phyloP scores from a whole-genome alignment of 2,888 invertebrate species.

The Pterobdella sp. region DNA sequence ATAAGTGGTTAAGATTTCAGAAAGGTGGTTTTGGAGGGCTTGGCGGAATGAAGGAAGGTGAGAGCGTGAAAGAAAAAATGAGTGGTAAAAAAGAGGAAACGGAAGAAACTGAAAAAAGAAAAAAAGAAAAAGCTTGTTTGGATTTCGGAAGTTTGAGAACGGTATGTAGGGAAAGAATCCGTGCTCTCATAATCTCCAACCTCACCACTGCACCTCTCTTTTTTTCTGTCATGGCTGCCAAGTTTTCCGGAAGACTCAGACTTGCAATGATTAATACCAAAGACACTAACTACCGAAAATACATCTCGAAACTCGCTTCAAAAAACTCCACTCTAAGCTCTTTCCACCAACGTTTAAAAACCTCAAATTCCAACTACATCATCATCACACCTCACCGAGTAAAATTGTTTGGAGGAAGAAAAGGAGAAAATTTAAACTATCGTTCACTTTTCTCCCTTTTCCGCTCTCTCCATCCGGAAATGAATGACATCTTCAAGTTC shows the following conservation, averaged over 20 bases:
- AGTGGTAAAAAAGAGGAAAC: not conserved
- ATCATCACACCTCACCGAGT: conserved; percentile 52
- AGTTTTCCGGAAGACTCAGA: conserved; percentile 55
- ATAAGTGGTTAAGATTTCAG: conserved; percentile 47
- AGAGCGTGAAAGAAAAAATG: not conserved
- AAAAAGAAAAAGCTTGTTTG: not conserved
- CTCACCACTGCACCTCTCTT: conserved; percentile 53
- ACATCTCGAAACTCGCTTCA: not conserved
- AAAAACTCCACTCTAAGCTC: conserved; percentile 18
- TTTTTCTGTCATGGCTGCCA: conserved; percentile 55
- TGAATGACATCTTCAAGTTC: conserved; percentile 55
- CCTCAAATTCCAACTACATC: conserved; percentile 48
- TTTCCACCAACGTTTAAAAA: too few relatives aligned
- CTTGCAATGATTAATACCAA: conserved; percentile 49
- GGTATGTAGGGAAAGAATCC: conserved; percentile 40
- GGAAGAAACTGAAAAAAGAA: not conserved
- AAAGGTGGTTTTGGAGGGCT: not conserved
- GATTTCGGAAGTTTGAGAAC: not conserved
- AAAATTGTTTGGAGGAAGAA: conserved; percentile 49
- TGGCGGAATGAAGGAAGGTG: not conserved
- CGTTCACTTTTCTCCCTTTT: conserved; percentile 52
- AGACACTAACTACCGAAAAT: not conserved
- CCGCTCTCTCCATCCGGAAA: conserved; percentile 53
- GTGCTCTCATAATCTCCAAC: conserved; percentile 52
- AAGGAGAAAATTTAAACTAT: conserved; percentile 52